Conservation (phyloP, 2,797 vertebrate species). For the Calcarius lapponicus region DNA sequence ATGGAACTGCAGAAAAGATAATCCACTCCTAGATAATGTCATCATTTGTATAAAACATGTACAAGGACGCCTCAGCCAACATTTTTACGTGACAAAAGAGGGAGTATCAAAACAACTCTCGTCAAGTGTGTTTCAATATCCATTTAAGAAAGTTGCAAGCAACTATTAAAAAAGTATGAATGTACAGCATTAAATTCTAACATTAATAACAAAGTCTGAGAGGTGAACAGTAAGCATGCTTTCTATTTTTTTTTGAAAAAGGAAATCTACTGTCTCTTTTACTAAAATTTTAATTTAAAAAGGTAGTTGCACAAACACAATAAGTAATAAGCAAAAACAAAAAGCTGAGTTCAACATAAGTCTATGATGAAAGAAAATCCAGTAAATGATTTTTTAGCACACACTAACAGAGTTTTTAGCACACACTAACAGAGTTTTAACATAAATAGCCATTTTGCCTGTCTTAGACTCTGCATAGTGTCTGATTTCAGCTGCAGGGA, state of each 20-base stretch:
- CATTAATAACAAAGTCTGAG: background rate
- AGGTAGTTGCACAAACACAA: background rate
- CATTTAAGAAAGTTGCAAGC: background rate
- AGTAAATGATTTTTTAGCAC: background rate
- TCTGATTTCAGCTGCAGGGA: background rate
- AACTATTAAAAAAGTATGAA: background rate
- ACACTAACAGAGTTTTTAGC: background rate
- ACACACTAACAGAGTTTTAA: background rate
- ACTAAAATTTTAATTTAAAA: background rate
- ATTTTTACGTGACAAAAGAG: background rate
- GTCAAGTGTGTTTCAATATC: background rate
- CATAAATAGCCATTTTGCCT: background rate
- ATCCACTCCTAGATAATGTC: constrained; percentile 42
- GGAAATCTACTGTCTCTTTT: background rate
- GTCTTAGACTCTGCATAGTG: background rate
- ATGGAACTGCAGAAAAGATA: constrained; percentile 40
- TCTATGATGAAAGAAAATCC: background rate
- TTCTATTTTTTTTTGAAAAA: background rate
- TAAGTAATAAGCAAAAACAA: background rate
- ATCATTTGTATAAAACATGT: constrained; percentile 43
- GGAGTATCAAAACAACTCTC: background rate
- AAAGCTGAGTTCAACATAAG: background rate
- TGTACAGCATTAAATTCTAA: background rate
- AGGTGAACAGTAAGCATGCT: background rate
- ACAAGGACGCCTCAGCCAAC: constrained; percentile 16